These are phyloP conservation scores for Hippocampus mohnikei DNA, from an alignment of 2,113 vertebrate species.

Conservation along the genomic window DNA sequence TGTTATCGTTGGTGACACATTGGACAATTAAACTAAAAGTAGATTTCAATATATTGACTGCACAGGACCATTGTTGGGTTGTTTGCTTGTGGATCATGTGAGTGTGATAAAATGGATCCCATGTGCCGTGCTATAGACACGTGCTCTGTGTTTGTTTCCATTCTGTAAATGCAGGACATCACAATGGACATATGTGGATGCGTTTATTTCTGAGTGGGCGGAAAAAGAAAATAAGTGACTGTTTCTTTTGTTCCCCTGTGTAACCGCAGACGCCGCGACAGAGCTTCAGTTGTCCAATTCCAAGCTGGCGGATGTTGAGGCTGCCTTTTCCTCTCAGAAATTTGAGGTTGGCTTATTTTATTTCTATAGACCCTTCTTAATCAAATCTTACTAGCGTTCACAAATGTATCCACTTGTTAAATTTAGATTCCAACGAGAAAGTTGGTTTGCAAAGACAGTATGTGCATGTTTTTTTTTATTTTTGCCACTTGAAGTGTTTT, in stretches of 20 bases:
- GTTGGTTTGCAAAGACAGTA: neutral
- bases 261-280: conserved; percentile 73
- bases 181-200: neutral
- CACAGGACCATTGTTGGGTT: neutral
- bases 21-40: neutral
- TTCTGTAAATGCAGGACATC: neutral
- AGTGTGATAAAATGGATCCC: conserved; percentile 1
- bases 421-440: neutral
- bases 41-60: neutral
- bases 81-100: conserved; percentile 42
- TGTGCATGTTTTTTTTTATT: neutral
- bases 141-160: neutral
- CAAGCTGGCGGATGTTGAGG: conserved; percentile 80
- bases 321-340: conserved; percentile 76
- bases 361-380: neutral
- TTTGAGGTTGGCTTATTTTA: conserved; percentile 79
- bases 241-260: conserved; percentile 26
- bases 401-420: neutral
- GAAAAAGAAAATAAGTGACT: neutral
- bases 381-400: no score
- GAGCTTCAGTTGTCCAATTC: conserved; percentile 82
- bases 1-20: neutral
- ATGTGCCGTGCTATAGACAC: neutral
- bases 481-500: neutral
- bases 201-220: neutral